Evolutionary conservation across 2,113 vertebrate species (phyloP), one percentile per base, ranked within the genome.

Genomic region (Bos indicus): DNA sequence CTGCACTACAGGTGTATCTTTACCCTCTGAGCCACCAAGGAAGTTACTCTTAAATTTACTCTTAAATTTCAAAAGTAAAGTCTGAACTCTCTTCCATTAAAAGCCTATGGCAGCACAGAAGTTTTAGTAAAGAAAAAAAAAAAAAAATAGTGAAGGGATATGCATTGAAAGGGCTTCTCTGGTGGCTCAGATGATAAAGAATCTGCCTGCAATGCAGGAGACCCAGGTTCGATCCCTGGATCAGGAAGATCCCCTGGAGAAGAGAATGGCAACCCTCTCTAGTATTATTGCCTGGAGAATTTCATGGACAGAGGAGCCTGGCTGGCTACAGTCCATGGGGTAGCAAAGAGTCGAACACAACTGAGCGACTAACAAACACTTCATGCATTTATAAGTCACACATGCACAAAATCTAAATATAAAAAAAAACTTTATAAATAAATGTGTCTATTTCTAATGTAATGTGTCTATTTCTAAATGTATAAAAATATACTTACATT

Each of bases 401-500:
- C 33, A 94, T 23, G 59, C 25, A 74, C 23, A 82, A 56, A 91
- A 64, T n/a, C 21, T 74, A 97, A 95, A 81, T n/a, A 74, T 40
- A 90, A 64, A 77, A 71, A 94, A 89, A 54, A 94, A 91, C 8
- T 93, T 95, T 67, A 60, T 56, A 88, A 95, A n/a, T 78, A 80
- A 78, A 30, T 23, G n/a, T 40, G n/a, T 43, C 71, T 60, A 93
- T 90, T 80, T 91, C 95, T 90, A 94, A 95, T 71, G 33, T 28
- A 96, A 64, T 46, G 8, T 36, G 23, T 57, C 67, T 59, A 95
- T 90, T 74, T 91, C 94, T 92, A 90, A 96, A 97, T 80, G 51
- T 25, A 96, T 59, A 95, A 82, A 93, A 92, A 78, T 67, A 60
- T 28, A 77, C 11, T 56, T 83, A 81, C 1, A 96, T 19, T 33